A percentile compares a stretch with the other conserved stretches of the same genome.
Conservation (phyloP, 2,888 invertebrate genomes). For the Coelogynopora nodosa region DNA sequence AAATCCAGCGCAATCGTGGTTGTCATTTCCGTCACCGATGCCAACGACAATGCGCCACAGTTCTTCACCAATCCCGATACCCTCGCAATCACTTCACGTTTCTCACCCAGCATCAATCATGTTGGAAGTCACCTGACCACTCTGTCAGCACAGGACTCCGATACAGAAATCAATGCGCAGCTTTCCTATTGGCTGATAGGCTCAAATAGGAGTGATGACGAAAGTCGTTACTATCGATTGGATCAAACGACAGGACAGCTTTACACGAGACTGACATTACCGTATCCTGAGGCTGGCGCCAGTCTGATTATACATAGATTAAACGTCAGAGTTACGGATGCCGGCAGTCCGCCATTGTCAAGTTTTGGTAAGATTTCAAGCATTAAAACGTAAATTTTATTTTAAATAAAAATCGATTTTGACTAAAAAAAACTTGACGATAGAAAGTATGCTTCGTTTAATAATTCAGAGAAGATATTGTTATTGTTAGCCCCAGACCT, state of each 20-base stretch:
- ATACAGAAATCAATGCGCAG: not conserved
- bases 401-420: no score
- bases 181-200: not conserved
- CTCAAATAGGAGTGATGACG: not conserved
- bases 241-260: not conserved
- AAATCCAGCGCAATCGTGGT: not conserved
- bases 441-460: no score
- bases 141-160: not conserved
- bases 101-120: not conserved
- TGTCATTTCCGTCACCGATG: not conserved
- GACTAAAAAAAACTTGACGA: no score
- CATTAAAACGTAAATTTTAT: no score
- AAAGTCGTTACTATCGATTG: not conserved
- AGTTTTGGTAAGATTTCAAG: conserved; percentile 12
- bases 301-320: not conserved
- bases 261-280: not conserved
- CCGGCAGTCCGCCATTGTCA: not conserved
- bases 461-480: no score
- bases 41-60: not conserved
- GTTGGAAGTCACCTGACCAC: not conserved
- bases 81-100: not conserved
- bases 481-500: not conserved
- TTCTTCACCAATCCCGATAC: not conserved
- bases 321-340: not conserved
- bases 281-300: not conserved